Evolutionary conservation across 35 echinoderm and acorn worm species (phyloP).

Genomic region (Apostichopus parvimensis): DNA sequence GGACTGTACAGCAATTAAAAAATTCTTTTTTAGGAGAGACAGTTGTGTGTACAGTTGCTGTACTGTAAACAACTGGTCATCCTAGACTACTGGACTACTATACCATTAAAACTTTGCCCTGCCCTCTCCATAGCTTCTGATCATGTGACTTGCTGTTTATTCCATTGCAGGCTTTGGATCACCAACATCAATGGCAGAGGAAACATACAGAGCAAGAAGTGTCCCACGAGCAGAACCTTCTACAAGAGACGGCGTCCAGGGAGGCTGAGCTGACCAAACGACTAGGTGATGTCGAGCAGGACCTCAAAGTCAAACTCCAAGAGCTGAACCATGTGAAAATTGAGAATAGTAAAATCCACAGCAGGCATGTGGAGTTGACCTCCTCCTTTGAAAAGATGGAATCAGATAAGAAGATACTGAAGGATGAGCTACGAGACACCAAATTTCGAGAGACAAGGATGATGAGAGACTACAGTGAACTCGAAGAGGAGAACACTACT

Average conservation of each 20-base stretch:
- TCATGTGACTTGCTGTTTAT: not conserved
- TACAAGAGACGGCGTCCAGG: conserved; percentile 82
- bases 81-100: too few species aligned
- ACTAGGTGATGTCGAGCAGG: conserved; percentile 76
- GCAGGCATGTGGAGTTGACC: conserved; percentile 65
- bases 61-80: too few species aligned
- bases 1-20: too few species aligned
- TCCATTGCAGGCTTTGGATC: conserved; percentile 77
- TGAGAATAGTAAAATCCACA: conserved; percentile 84
- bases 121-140: not conserved
- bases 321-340: conserved; percentile 67
- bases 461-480: conserved; percentile 93
- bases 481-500: conserved; percentile 96
- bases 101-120: not conserved
- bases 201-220: conserved; percentile 79
- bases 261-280: conserved; percentile 78
- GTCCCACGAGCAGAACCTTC: conserved; percentile 80
- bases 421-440: conserved; percentile 84
- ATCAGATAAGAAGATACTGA: conserved; percentile 62
- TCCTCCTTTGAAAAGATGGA: conserved; percentile 72
- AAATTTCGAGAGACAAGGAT: conserved; percentile 88
- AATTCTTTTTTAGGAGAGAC: too few species aligned
- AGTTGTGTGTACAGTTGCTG: too few species aligned
- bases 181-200: conserved; percentile 70
- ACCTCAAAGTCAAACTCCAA: conserved; percentile 64